Evolutionary conservation across 2,888 invertebrate species (phyloP).

Genomic region (Polydrusus tereticollis): DNA sequence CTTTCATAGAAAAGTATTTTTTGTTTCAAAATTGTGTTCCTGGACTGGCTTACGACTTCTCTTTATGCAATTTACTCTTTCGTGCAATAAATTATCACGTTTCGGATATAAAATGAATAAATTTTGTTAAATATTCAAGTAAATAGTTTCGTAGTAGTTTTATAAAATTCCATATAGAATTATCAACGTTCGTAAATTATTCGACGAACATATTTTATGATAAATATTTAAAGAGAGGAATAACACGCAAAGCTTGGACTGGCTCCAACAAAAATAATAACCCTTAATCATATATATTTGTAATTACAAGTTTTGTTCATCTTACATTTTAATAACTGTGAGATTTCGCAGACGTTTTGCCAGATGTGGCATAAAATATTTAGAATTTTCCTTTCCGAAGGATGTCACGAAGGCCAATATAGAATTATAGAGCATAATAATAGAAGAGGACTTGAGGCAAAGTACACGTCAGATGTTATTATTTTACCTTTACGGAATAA

Average conservation of each 20-base stretch:
- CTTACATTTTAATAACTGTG: constrained; percentile 43
- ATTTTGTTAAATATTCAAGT: no score
- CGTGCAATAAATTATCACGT: no score
- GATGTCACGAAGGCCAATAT: constrained; percentile 25
- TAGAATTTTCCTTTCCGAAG: constrained; percentile 17
- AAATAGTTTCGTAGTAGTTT: background rate
- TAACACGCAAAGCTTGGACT: constrained; percentile 29
- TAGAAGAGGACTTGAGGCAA: background rate
- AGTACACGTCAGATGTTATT: constrained; percentile 14
- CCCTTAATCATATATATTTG: constrained; percentile 30
- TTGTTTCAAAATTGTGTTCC: no score
- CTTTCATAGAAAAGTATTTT: no score
- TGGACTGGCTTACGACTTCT: no score
- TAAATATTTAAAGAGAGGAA: constrained; percentile 13
- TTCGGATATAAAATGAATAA: no score
- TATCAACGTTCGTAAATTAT: background rate
- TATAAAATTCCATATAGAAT: background rate
- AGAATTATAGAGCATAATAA: constrained; percentile 21
- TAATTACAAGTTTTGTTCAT: constrained; percentile 41
- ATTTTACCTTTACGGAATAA: background rate
- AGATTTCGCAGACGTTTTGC: constrained; percentile 33
- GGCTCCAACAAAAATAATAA: constrained; percentile 24
- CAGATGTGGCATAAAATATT: constrained; percentile 30
- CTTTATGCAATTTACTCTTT: no score
- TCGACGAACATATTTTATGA: background rate